phyloP scores from a whole-genome alignment of 2,888 invertebrate species.

The Podotricha telesiphe region DNA sequence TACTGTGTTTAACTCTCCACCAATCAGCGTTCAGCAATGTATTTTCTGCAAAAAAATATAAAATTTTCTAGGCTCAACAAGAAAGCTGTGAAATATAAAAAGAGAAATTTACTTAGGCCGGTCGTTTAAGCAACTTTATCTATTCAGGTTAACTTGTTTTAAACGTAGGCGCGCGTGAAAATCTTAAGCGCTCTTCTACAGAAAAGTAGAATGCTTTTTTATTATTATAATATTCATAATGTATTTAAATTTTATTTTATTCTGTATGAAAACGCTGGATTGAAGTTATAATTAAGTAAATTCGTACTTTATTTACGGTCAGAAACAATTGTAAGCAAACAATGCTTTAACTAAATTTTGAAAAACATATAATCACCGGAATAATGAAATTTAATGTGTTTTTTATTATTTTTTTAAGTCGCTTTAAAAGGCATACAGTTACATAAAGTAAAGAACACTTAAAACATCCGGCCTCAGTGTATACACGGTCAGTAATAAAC shows the following conservation, averaged over 20 bases:
- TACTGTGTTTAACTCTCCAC: conserved; percentile 1
- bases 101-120: conserved; percentile 30
- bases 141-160: conserved; percentile 39
- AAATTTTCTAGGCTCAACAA: conserved; percentile 10
- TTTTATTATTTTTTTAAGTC: too few relatives aligned
- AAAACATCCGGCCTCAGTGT: too few relatives aligned
- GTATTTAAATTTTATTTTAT: conserved; percentile 22
- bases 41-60: conserved; percentile 24
- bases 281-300: conserved; percentile 1
- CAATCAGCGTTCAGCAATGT: neutral
- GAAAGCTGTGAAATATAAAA: conserved; percentile 34
- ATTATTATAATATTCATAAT: conserved; percentile 22
- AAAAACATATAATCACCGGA: neutral
- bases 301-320: neutral
- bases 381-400: too few relatives aligned
- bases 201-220: conserved; percentile 24
- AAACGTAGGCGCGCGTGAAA: conserved; percentile 33
- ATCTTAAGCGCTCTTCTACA: conserved; percentile 26
- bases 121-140: conserved; percentile 35
- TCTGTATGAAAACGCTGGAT: neutral
- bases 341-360: neutral
- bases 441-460: too few relatives aligned
- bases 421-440: too few relatives aligned
- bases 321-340: neutral
- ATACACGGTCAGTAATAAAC: too few relatives aligned